Conservation (phyloP, 2,113 vertebrate genomes). For the Pachyramphus minor region DNA sequence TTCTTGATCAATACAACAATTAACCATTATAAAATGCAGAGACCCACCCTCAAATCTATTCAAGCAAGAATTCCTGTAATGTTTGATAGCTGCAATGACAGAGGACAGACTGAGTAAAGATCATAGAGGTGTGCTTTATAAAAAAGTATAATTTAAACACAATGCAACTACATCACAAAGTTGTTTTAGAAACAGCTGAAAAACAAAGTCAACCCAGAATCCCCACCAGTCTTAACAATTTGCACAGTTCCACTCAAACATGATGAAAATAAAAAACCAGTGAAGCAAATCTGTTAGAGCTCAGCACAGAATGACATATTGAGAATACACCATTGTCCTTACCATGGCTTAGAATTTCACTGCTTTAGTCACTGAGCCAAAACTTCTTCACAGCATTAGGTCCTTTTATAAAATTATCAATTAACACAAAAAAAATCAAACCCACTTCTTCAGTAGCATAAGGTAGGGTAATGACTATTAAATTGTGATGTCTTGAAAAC, state of each 20-base stretch:
- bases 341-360: background rate
- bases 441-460: background rate
- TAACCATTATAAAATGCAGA: background rate
- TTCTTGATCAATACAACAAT: background rate
- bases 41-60: background rate
- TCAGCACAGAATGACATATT: background rate
- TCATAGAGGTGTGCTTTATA: background rate
- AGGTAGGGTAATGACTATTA: background rate
- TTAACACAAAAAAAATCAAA: background rate
- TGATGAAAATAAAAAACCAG: background rate
- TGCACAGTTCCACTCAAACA: background rate
- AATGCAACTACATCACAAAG: background rate
- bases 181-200: background rate
- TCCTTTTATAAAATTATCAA: background rate
- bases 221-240: fast-evolving
- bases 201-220: background rate
- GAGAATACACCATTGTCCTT: background rate
- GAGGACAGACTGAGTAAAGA: background rate
- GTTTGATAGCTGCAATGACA: background rate
- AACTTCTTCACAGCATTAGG: background rate
- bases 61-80: background rate
- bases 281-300: background rate
- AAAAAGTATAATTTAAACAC: background rate
- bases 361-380: background rate
- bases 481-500: background rate